A percentile compares a stretch with the other conserved stretches of the same genome.
phyloP scores from a whole-genome alignment of 2,888 invertebrate species.

The Crematogaster levior region DNA sequence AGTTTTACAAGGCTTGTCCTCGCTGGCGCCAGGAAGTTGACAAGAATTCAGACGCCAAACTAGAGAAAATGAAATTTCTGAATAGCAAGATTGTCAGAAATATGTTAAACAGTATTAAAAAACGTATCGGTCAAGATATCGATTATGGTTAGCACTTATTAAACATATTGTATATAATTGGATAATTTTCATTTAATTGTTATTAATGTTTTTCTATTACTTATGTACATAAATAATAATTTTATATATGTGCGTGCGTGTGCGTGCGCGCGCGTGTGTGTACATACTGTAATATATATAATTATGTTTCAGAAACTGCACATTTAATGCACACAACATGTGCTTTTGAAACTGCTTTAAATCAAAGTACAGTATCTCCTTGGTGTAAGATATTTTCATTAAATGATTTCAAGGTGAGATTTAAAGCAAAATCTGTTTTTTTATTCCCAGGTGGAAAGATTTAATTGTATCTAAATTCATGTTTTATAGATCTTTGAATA shows the following conservation, averaged over 20 bases:
- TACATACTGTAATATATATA: too few species aligned
- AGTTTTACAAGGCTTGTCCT: slow-evolving; percentile 93
- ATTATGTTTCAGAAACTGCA: slow-evolving; percentile 86
- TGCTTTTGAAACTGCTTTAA: slow-evolving; percentile 94
- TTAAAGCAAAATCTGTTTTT: slow-evolving; percentile 66
- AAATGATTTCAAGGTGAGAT: slow-evolving; percentile 87
- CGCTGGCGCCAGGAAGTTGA: slow-evolving; percentile 91
- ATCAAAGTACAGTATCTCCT: slow-evolving; percentile 88
- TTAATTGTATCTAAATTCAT: slow-evolving; percentile 23
- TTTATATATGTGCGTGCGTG: too few species aligned
- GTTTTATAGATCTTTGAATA: slow-evolving; percentile 90
- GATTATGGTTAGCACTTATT: slow-evolving; percentile 78
- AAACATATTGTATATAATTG: not conserved
- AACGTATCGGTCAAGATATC: slow-evolving; percentile 88
- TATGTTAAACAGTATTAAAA: slow-evolving; percentile 88
- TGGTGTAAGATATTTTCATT: slow-evolving; percentile 92
- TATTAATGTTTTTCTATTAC: not conserved
- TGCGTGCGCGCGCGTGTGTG: too few species aligned
- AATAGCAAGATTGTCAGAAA: slow-evolving; percentile 87
- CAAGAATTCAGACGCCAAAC: slow-evolving; percentile 88
- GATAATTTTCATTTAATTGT: not conserved
- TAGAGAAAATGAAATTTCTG: slow-evolving; percentile 87
- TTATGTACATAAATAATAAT: too few species aligned
- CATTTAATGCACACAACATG: slow-evolving; percentile 91
- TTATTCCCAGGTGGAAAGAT: not conserved